These are phyloP conservation scores for Pelagia noctiluca DNA, from an alignment of 30 jellyfish, hydroid and myxozoan genomes.

Conservation along the genomic window DNA sequence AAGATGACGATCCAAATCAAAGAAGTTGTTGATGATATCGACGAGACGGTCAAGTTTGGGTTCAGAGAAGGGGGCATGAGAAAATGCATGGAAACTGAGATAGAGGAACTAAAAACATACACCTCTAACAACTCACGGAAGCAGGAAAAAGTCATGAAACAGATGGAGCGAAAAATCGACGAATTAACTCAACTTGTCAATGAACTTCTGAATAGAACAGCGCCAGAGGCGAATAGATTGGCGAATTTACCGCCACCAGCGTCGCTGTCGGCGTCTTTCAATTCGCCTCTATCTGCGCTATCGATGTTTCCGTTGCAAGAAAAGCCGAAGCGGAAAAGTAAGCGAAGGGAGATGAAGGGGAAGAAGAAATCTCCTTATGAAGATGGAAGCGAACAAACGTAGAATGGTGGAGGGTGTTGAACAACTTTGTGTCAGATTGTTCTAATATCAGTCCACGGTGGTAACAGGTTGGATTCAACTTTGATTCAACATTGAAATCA, in stretches of 20 bases:
- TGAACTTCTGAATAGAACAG: constrained; percentile 56
- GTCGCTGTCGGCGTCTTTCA: constrained; percentile 44
- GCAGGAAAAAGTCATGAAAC: constrained; percentile 56
- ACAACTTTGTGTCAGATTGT: too few species aligned
- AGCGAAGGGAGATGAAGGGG: too few species aligned
- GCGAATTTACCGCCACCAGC: constrained; percentile 77
- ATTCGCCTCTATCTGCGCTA: too few species aligned
- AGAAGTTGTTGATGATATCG: constrained; percentile 93
- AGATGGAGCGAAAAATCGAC: constrained; percentile 70
- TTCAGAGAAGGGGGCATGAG: constrained; percentile 68
- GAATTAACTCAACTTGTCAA: constrained; percentile 57
- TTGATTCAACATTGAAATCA: too few species aligned
- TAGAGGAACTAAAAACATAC: constrained; percentile 34
- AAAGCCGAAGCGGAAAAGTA: too few species aligned
- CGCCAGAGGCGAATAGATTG: constrained; percentile 55
- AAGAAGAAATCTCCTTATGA: too few species aligned
- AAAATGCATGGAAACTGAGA: constrained; percentile 33
- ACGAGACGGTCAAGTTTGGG: constrained; percentile 58
- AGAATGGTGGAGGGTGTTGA: too few species aligned
- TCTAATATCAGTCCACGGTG: too few species aligned
- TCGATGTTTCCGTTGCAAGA: too few species aligned
- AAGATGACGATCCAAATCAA: constrained; percentile 93
- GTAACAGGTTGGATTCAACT: too few species aligned
- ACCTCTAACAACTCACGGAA: constrained; percentile 17
- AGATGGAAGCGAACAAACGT: too few species aligned